phyloP scores from a whole-genome alignment of 2,113 vertebrate genomes.

The Hylia prasina region DNA sequence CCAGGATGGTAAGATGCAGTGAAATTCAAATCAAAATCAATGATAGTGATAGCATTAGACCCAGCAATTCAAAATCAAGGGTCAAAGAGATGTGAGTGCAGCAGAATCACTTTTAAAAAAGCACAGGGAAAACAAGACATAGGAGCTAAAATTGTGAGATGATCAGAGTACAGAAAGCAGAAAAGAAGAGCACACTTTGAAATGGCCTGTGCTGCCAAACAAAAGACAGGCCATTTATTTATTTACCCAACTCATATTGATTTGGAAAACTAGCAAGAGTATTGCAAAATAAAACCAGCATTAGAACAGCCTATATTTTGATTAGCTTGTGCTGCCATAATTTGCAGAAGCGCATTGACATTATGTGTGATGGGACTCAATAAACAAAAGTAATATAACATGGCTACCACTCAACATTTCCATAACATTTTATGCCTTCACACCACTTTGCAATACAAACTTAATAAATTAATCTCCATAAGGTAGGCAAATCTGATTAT shows the following conservation, averaged over 20 bases:
- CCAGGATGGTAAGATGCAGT: neutral
- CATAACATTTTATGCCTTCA: slow-evolving; percentile 4
- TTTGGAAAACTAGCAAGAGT: neutral
- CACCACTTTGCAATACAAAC: neutral
- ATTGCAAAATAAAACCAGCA: neutral
- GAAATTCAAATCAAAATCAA: neutral
- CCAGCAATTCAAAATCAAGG: neutral
- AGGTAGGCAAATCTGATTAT: slow-evolving; percentile 41
- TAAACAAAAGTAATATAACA: slow-evolving; percentile 45
- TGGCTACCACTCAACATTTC: slow-evolving; percentile 21
- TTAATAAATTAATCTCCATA: slow-evolving; percentile 39
- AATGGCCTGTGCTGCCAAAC: neutral
- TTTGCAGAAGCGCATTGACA: slow-evolving; percentile 29
- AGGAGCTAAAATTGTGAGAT: neutral
- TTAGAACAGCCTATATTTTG: neutral
- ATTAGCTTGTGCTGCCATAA: slow-evolving; percentile 19
- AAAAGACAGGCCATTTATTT: slow-evolving; percentile 9
- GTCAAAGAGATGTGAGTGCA: neutral
- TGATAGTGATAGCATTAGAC: neutral
- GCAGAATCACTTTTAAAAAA: neutral
- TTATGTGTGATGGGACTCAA: slow-evolving; percentile 41
- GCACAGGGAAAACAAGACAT: neutral
- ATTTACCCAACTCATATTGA: neutral
- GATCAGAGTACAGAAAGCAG: neutral
- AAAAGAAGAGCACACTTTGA: neutral